Percentiles rank a stretch among this genome's conserved stretches.
Evolutionary conservation across 2,113 vertebrate species (phyloP).

Genomic region (Thalassarche chlororhynchos): DNA sequence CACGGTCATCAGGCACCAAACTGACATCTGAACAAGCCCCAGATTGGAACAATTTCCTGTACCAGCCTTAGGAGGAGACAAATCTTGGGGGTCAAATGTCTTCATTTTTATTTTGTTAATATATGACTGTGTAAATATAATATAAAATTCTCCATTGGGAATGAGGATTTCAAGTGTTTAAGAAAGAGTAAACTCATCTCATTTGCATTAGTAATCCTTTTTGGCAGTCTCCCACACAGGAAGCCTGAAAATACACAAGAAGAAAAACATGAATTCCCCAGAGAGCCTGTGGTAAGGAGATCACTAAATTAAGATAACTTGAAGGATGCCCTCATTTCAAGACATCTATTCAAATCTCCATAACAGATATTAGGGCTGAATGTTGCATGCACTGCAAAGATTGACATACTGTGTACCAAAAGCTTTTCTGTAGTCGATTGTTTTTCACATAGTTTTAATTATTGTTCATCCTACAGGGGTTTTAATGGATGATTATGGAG

Average conservation of each 20-base stretch:
- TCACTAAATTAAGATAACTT: background rate
- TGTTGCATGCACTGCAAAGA: background rate
- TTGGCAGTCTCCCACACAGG: background rate
- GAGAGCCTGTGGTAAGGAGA: background rate
- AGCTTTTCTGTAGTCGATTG: background rate
- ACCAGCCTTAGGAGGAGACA: background rate
- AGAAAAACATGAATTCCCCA: background rate
- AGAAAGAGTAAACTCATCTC: background rate
- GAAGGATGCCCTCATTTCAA: background rate
- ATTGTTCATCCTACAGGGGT: background rate
- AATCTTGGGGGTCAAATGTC: background rate
- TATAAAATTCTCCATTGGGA: background rate
- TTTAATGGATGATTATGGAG: background rate
- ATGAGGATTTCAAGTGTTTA: background rate
- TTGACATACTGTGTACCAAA: background rate
- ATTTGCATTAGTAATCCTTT: background rate
- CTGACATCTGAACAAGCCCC: background rate
- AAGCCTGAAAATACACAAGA: constrained; percentile 18
- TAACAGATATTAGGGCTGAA: background rate
- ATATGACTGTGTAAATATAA: background rate
- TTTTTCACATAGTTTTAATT: background rate
- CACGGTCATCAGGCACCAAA: background rate
- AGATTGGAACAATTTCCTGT: background rate
- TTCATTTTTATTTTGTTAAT: background rate
- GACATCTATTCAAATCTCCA: background rate